Evolutionary conservation across 2,888 invertebrate genomes (phyloP), one percentile per base, ranked within the genome.

Genomic region (Alloscopus bannaensis): DNA sequence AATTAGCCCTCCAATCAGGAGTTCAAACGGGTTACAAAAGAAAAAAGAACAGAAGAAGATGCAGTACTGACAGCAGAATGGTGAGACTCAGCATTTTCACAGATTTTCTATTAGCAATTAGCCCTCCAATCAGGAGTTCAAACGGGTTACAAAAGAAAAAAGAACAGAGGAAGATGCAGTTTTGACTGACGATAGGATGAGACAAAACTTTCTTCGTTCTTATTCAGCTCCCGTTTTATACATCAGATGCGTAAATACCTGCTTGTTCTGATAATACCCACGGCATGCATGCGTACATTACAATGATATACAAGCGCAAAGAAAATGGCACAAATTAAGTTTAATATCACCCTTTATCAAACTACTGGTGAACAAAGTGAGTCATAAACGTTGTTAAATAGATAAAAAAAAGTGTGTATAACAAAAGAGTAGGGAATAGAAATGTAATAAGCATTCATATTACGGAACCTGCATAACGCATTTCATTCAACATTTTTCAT

Each of bases 401-500:
- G 20, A 20, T 16, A 28, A 31, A 13, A 26, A 26, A 69, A 2
- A 40, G 31, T 20, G 26, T 60, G 45, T 18, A 57, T 47, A 47
- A 3, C 26, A 20, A 42, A 20, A n/a, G 18, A 60, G 11, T 42
- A 36, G n/a, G 28, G 42, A 3, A 55, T 31, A 59, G 22, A 11
- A 66, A 40, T 36, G n/a, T n/a, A n/a, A n/a, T n/a, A n/a, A n/a
- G n/a, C n/a, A n/a, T n/a, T n/a, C n/a, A n/a, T n/a, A n/a, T n/a
- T n/a, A n/a, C n/a, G n/a, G n/a, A n/a, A n/a, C n/a, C n/a, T n/a
- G n/a, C n/a, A n/a, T n/a, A n/a, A n/a, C n/a, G n/a, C 68, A 57
- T 50, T 65, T 73, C 76, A 76, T 76, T 76, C 69, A 76, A 29
- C 69, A 69, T 75, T 75, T 75, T 75, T 68, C 42, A 76, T 76